Base-by-base conservation (phyloP, 2,113 vertebrate genomes). In the Mormoops blainvillei region DNA sequence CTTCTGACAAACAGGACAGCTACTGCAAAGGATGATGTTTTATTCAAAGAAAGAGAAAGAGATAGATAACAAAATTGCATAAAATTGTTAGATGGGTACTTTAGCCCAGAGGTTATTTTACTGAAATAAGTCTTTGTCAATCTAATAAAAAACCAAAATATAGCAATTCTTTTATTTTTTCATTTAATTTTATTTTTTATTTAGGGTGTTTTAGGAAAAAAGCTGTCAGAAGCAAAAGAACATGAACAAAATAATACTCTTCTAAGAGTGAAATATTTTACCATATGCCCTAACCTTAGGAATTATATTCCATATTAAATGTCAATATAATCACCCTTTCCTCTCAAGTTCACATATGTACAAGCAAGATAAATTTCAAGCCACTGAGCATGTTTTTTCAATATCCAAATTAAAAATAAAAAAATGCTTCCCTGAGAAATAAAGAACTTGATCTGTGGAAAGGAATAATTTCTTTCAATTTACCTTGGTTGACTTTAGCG, bases 361-460 rank as follows among this genome's bases (percentile, higher is more conserved):
- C 15, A 81, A 65, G 13, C 31, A 87, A 92, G 58, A 91, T 68
- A 89, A 87, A 81, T 31, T 70, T 74, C 36, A 84, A 70, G 74
- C n/a, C 74, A 52, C 38, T 38, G 81, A 71, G 13, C 78, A 33
- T 50, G 52, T 86, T 65, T 56, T 89, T 85, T 54, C 87, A 56
- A 70, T 74, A 86, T 65, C 56, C 61, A 89, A 67, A 26, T 43
- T 48, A 90, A 71, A 95, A 92, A 95, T 56, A 83, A 94, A 94
- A 94, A 58, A 70, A 43, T 73, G 13, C 10, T 87, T 28, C 43
- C 73, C 20, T 43, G 77, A 96, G 80, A 88, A 92, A 87, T 48
- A 63, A 63, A 77, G 58, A 94, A 91, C 33, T 52, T 94, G 36
- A 50, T 63, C 36, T 65, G 41, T 74, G 3, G n/a, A 88, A 36